These are phyloP conservation scores for Corapipo altera DNA, from an alignment of 2,113 vertebrate genomes.

Conservation along the genomic window DNA sequence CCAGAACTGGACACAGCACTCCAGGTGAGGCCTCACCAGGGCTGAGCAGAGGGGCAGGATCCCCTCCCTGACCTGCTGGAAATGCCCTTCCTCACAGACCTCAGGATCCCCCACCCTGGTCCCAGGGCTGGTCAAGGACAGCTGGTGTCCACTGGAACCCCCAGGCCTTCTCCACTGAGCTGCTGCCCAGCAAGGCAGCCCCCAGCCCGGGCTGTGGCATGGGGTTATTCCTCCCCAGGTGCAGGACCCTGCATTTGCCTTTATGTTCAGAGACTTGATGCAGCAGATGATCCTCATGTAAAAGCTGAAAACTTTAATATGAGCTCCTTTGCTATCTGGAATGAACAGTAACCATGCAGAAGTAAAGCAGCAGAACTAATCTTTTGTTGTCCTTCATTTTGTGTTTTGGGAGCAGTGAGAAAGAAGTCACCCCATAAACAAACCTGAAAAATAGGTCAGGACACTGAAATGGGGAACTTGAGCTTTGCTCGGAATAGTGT, in stretches of 20 bases:
- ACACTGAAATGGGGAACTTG: background rate
- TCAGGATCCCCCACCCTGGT: no score
- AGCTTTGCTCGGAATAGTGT: background rate
- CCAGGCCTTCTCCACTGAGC: no score
- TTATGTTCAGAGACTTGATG: background rate
- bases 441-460: background rate
- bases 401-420: background rate
- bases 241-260: background rate
- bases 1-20: no score
- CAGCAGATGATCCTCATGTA: background rate
- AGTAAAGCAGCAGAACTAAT: background rate
- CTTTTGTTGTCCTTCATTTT: background rate
- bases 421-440: background rate
- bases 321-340: background rate
- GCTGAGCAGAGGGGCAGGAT: no score
- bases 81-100: no score
- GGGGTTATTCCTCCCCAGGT: background rate
- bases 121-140: no score
- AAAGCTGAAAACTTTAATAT: background rate
- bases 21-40: no score
- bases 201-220: background rate
- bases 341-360: background rate
- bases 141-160: no score
- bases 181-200: no score
- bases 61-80: no score